Evolutionary conservation across 2,113 vertebrate genomes (phyloP).

Genomic region (Psilopsiagon aurifrons): DNA sequence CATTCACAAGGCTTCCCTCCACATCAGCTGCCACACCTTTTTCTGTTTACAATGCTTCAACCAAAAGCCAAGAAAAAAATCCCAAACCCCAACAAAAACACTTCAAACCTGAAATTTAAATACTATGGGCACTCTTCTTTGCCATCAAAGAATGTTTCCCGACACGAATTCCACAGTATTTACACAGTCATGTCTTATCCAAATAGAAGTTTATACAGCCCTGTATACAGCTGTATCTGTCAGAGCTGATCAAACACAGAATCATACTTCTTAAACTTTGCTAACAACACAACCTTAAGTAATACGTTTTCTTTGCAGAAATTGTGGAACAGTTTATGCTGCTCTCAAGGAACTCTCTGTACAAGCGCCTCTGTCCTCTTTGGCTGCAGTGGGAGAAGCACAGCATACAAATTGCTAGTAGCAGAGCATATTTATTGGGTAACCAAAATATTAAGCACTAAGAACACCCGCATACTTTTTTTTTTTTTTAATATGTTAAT

Average conservation of each 20-base stretch:
- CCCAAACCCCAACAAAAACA: not conserved
- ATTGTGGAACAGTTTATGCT: not conserved
- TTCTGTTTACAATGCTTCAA: not conserved
- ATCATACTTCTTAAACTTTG: not conserved
- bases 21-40: not conserved
- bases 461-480: fast-evolving
- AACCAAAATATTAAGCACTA: not conserved
- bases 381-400: not conserved
- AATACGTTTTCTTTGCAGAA: not conserved
- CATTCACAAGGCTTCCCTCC: not conserved
- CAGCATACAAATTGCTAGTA: not conserved
- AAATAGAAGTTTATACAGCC: not conserved
- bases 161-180: not conserved
- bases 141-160: not conserved
- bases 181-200: not conserved
- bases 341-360: not conserved
- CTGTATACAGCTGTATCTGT: not conserved
- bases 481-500: not conserved
- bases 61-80: not conserved
- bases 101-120: not conserved
- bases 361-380: not conserved
- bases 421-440: not conserved
- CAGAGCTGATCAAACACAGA: not conserved
- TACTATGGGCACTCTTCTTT: not conserved
- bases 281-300: not conserved